A percentile compares a stretch with the other conserved stretches of the same genome.
These are phyloP conservation scores for Anabas testudineus DNA, from an alignment of 2,797 vertebrate genomes.

Conservation along the genomic window DNA sequence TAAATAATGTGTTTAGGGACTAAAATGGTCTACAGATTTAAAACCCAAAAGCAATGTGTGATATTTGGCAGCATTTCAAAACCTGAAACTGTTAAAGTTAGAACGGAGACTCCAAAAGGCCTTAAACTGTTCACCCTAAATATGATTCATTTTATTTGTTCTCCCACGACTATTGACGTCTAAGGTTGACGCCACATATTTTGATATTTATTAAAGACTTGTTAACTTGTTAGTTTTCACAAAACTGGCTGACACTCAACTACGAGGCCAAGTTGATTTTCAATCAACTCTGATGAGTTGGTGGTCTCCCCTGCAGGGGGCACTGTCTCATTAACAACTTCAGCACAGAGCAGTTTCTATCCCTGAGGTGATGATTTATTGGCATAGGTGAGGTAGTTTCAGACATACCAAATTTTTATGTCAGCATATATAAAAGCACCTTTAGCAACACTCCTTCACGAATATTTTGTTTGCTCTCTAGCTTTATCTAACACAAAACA, in stretches of 20 bases:
- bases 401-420: slow-evolving; percentile 11
- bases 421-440: slow-evolving; percentile 8
- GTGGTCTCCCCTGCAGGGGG: slow-evolving; percentile 41
- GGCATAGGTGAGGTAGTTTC: slow-evolving; percentile 3
- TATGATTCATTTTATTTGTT: too few species aligned
- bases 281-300: neutral
- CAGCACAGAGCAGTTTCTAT: neutral
- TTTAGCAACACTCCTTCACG: neutral
- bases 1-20: neutral
- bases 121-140: too few species aligned
- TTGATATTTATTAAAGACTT: too few species aligned
- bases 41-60: neutral
- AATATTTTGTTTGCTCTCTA: neutral
- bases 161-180: too few species aligned
- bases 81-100: too few species aligned
- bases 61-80: neutral
- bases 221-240: too few species aligned
- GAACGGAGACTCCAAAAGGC: too few species aligned
- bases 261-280: neutral
- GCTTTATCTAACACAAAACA: neutral
- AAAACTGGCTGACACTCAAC: neutral
- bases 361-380: slow-evolving; percentile 4
- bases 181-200: too few species aligned
- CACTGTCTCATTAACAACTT: slow-evolving; percentile 36
- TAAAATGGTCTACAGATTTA: neutral